Conservation (phyloP, 2,113 vertebrate genomes). For the Pangasianodon hypophthalmus region DNA sequence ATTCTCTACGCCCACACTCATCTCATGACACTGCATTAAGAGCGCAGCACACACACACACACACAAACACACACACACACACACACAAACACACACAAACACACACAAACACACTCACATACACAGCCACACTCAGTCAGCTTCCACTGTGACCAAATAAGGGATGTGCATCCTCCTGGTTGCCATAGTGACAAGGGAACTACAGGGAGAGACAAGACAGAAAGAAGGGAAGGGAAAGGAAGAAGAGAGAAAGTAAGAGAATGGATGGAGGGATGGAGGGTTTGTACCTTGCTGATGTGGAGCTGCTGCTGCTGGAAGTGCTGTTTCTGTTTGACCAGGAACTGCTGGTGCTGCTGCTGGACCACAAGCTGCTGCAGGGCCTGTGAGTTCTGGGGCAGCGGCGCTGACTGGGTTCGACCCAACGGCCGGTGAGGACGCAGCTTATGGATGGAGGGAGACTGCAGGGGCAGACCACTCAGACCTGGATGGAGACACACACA, state of each 20-base stretch:
- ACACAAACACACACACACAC: background rate
- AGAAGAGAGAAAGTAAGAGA: conserved; percentile 25
- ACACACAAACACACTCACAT: conserved; percentile 9
- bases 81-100: background rate
- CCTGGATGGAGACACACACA: conserved; percentile 72
- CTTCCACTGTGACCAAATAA: conserved; percentile 66
- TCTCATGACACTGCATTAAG: conserved; percentile 30
- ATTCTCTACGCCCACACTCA: conserved; percentile 21
- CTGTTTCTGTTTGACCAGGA: conserved; percentile 98
- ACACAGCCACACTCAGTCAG: conserved; percentile 38
- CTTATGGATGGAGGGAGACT: conserved; percentile 90
- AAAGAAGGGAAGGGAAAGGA: conserved; percentile 42
- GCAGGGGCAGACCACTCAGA: conserved; percentile 82
- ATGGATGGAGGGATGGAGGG: background rate
- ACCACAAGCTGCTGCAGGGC: conserved; percentile 96
- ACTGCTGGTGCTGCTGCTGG: conserved; percentile 99
- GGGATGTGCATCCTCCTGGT: conserved; percentile 64
- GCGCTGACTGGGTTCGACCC: conserved; percentile 94
- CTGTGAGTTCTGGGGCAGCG: conserved; percentile 92
- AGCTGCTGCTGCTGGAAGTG: conserved; percentile 96
- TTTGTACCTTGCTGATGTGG: conserved; percentile 88
- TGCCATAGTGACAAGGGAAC: conserved; percentile 69
- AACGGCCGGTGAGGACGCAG: conserved; percentile 92
- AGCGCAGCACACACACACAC: conserved; percentile 27
- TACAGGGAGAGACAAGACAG: conserved; percentile 19